Percentiles rank a stretch among this genome's conserved stretches.
Evolutionary conservation across 2,113 vertebrate species (phyloP).

Genomic region (Silurus glanis): DNA sequence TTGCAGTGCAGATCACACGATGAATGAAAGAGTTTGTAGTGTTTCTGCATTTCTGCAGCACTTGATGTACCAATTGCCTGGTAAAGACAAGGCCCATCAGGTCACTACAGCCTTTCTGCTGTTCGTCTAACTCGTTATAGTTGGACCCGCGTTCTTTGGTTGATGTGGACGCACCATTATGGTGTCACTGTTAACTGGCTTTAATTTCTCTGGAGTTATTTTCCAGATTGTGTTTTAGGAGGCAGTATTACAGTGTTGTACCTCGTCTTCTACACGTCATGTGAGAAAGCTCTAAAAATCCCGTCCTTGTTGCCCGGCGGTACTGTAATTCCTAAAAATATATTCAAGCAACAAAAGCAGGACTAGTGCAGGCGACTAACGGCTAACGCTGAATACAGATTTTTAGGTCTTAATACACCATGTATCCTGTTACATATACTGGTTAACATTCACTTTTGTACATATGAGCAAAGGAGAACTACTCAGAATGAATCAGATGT

Average conservation of each 20-base stretch:
- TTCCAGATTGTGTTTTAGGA: slow-evolving; percentile 12
- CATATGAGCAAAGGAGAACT: not conserved
- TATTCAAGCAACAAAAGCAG: slow-evolving; percentile 14
- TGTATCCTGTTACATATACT: slow-evolving; percentile 20
- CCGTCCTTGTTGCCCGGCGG: not conserved
- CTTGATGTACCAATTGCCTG: not conserved
- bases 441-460: slow-evolving; percentile 29
- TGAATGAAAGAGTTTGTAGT: not conserved
- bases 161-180: slow-evolving; percentile 58
- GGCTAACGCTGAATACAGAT: slow-evolving; percentile 25
- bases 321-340: not conserved
- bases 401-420: not conserved
- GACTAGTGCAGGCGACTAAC: slow-evolving; percentile 12
- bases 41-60: no score
- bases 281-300: slow-evolving; percentile 8
- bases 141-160: slow-evolving; percentile 72
- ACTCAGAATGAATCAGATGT: slow-evolving; percentile 6
- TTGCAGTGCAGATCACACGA: not conserved
- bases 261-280: not conserved
- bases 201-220: not conserved
- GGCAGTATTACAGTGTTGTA: slow-evolving; percentile 13
- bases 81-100: not conserved
- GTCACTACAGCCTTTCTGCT: not conserved
- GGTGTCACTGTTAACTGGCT: slow-evolving; percentile 29
- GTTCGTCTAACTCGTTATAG: slow-evolving; percentile 47